These are phyloP conservation scores for Microctonus aethiopoides DNA, from an alignment of 2,888 invertebrate genomes.

Conservation along the genomic window DNA sequence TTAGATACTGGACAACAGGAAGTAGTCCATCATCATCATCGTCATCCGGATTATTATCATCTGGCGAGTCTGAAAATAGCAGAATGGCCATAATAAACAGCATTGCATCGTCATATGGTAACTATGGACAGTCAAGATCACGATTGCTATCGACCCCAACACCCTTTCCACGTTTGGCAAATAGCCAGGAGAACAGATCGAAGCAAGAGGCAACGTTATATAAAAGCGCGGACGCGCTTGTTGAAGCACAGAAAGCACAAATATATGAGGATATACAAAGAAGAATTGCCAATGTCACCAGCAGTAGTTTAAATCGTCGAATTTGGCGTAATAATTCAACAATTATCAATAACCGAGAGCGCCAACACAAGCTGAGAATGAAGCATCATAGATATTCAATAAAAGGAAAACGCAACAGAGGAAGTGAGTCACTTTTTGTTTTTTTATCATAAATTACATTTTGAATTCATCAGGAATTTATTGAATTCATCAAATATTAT, in stretches of 20 bases:
- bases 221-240: constrained; percentile 11
- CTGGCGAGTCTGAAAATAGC: constrained; percentile 51
- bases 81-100: constrained; percentile 60
- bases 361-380: constrained; percentile 58
- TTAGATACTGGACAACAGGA: constrained; percentile 59
- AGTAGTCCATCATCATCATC: constrained; percentile 1
- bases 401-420: constrained; percentile 58
- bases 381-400: constrained; percentile 59
- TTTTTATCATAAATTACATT: no score
- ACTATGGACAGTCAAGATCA: constrained; percentile 12
- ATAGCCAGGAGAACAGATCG: constrained; percentile 23
- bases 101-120: constrained; percentile 57
- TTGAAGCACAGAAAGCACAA: constrained; percentile 44
- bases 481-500: no score
- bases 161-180: constrained; percentile 13
- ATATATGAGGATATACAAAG: constrained; percentile 58
- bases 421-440: constrained; percentile 56
- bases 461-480: no score
- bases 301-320: constrained; percentile 33
- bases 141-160: constrained; percentile 13
- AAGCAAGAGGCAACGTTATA: constrained; percentile 8
- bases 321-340: constrained; percentile 47
- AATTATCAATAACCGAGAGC: constrained; percentile 43
- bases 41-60: constrained; percentile 43
- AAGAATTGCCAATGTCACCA: constrained; percentile 53